Evolutionary conservation across 1,140 invertebrate genomes (phyloP).

Genomic region (Drosophila varians): DNA sequence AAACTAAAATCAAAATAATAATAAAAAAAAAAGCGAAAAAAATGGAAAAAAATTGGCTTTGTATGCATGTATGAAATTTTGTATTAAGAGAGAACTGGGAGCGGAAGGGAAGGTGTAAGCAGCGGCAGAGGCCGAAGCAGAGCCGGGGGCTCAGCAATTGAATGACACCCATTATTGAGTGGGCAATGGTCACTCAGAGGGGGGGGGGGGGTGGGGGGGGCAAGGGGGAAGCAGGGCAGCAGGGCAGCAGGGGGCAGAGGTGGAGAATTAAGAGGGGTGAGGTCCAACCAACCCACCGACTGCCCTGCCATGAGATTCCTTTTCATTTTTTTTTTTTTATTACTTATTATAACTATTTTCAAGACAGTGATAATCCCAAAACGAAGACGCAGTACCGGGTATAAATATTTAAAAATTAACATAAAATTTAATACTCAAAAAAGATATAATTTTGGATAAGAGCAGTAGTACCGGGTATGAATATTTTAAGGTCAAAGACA

Average conservation of each 20-base stretch:
- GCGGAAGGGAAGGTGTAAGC: background rate
- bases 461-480: too few species aligned
- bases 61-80: conserved; percentile 76
- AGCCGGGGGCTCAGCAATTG: conserved; percentile 49
- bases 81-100: conserved; percentile 53
- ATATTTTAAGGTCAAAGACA: too few species aligned
- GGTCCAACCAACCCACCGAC: conserved; percentile 44
- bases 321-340: conserved; percentile 5
- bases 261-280: conserved; percentile 1
- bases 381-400: too few species aligned
- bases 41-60: conserved; percentile 60
- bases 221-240: too few species aligned
- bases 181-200: conserved; percentile 15
- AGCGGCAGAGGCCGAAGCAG: background rate
- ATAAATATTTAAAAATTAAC: too few species aligned
- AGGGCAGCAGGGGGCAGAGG: background rate
- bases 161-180: conserved; percentile 61
- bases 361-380: background rate
- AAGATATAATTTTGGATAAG: too few species aligned
- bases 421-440: too few species aligned
- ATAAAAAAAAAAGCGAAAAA: conserved; percentile 19
- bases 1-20: conserved; percentile 67
- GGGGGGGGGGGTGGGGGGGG: background rate
- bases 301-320: conserved; percentile 13
- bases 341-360: background rate